Percentiles rank a stretch among this genome's conserved stretches.
Conservation (phyloP, 1,140 invertebrate species). For the Zaprionus davidi region DNA sequence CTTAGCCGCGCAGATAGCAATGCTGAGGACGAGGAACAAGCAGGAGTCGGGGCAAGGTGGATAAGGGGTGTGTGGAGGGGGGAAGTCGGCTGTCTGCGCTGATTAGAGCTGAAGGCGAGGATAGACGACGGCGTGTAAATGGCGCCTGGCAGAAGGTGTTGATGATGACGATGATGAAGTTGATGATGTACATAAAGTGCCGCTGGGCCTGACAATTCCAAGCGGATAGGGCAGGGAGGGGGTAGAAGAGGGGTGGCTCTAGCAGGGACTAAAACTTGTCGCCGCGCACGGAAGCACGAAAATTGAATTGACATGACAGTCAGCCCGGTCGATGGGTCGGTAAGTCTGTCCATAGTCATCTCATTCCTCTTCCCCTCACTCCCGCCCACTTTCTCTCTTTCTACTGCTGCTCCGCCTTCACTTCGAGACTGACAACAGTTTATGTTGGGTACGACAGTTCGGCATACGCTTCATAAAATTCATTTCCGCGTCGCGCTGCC, state of each 20-base stretch:
- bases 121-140: constrained; percentile 82
- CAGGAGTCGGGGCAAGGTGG: not conserved
- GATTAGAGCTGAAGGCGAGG: constrained; percentile 79
- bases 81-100: constrained; percentile 64
- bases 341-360: constrained; percentile 4
- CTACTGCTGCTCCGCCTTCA: not conserved
- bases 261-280: constrained; percentile 73
- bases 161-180: constrained; percentile 60
- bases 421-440: constrained; percentile 73
- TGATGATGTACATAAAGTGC: constrained; percentile 79
- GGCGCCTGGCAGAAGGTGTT: constrained; percentile 78
- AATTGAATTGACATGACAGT: constrained; percentile 82
- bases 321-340: constrained; percentile 47
- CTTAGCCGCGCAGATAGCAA: constrained; percentile 42
- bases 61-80: not conserved
- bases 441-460: constrained; percentile 80
- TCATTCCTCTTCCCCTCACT: constrained; percentile 5
- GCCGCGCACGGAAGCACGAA: constrained; percentile 82
- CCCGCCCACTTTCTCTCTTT: not conserved
- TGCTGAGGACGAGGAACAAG: not conserved
- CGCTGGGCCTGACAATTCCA: constrained; percentile 68
- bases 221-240: constrained; percentile 1
- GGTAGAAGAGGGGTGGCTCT: constrained; percentile 13
- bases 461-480: constrained; percentile 81
- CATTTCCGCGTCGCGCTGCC: constrained; percentile 76